These are phyloP conservation scores for Falco novaeseelandiae DNA, from an alignment of 2,797 vertebrate genomes.

Conservation along the genomic window DNA sequence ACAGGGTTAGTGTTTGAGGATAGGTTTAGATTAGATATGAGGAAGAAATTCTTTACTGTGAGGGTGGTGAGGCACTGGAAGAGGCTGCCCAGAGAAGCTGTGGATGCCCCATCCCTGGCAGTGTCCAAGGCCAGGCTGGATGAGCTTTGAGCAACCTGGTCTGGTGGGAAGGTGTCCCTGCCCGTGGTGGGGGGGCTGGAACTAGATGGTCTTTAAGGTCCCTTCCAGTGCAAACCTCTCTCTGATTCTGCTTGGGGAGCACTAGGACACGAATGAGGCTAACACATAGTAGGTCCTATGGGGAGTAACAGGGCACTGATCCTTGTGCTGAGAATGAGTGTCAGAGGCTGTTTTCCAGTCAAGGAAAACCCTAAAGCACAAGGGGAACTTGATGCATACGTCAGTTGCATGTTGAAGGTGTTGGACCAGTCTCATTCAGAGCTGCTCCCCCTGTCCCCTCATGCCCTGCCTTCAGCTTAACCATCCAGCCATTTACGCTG, in stretches of 20 bases:
- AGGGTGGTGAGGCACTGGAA: too few species aligned
- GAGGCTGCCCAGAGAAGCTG: too few species aligned
- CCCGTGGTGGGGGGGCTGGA: too few species aligned
- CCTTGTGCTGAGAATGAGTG: not conserved
- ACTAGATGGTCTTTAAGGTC: too few species aligned
- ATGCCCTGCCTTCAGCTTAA: not conserved
- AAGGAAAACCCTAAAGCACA: not conserved
- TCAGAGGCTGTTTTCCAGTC: not conserved
- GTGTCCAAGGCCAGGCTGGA: too few species aligned
- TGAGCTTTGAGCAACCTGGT: too few species aligned
- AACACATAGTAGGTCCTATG: fast-evolving
- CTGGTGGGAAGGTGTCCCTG: too few species aligned
- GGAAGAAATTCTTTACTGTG: too few species aligned
- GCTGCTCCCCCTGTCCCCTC: not conserved
- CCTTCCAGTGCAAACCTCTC: too few species aligned
- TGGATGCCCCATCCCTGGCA: too few species aligned
- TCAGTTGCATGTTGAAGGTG: fast-evolving
- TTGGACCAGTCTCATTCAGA: not conserved
- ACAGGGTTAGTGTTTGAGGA: not conserved
- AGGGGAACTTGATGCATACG: fast-evolving
- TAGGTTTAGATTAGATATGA: too few species aligned
- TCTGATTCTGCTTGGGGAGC: not conserved
- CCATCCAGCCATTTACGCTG: not conserved
- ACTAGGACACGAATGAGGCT: not conserved
- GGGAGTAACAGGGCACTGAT: not conserved